Conservation (phyloP, 2,113 vertebrate genomes). For the Jacana jacana region DNA sequence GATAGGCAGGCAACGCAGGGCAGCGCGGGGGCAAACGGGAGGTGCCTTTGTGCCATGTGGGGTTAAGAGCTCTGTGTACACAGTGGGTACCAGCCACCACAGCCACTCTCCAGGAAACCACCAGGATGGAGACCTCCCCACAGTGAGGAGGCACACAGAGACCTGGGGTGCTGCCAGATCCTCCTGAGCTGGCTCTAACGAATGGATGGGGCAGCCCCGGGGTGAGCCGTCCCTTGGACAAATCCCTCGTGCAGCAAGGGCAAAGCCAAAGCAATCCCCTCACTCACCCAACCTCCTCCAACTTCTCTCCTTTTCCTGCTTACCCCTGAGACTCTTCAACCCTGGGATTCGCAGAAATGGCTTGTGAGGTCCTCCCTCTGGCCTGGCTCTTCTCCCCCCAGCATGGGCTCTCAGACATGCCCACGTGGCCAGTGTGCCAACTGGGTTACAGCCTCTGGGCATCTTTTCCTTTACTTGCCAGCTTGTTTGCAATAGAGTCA, state of each 20-base stretch:
- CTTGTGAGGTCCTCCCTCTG: background rate
- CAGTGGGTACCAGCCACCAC: background rate
- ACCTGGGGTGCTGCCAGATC: background rate
- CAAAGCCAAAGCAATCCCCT: background rate
- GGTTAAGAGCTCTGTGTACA: background rate
- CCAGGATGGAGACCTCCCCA: background rate
- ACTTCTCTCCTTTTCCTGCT: background rate
- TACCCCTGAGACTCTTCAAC: background rate
- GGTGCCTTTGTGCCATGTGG: background rate
- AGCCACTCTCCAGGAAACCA: background rate
- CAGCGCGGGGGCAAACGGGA: accelerated
- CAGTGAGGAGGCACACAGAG: background rate
- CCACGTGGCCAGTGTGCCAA: background rate
- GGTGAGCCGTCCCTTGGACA: background rate
- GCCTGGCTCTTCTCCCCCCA: background rate
- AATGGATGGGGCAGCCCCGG: accelerated
- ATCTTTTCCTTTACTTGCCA: background rate
- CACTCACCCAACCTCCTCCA: background rate
- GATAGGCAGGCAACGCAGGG: accelerated
- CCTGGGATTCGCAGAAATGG: background rate
- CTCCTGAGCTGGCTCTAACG: background rate
- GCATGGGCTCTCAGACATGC: background rate
- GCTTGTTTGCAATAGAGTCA: background rate
- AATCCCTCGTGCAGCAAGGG: accelerated
- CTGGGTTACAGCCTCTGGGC: background rate